Percentiles rank a stretch among this genome's conserved stretches.
Evolutionary conservation across 1,140 invertebrate genomes (phyloP).

Genomic region (silkworm (Bombyx mori)): ASM3026992v2 NC_085111.1:7657501-7658000

Average conservation of each 20-base stretch:
- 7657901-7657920: conserved; percentile 8
- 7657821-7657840: conserved; percentile 8
- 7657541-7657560: conserved; percentile 10
- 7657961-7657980: too few species aligned
- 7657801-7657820: background rate
- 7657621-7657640: conserved; percentile 66
- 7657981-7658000: too few species aligned
- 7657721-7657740: conserved; percentile 14
- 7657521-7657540: conserved; percentile 2
- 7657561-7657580: conserved; percentile 48
- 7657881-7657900: conserved; percentile 35
- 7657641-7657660: conserved; percentile 55
- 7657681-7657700: conserved; percentile 17
- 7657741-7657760: conserved; percentile 22
- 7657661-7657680: conserved; percentile 34
- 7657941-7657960: too few species aligned
- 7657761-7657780: conserved; percentile 13
- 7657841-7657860: conserved; percentile 34
- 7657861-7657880: conserved; percentile 50
- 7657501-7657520: conserved; percentile 6
- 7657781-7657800: conserved; percentile 8
- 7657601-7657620: conserved; percentile 64
- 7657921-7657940: too few species aligned
- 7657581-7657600: conserved; percentile 59
- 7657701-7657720: conserved; percentile 24